phyloP scores from a whole-genome alignment of 1,140 invertebrate genomes.

The Varroa destructor region DNA sequence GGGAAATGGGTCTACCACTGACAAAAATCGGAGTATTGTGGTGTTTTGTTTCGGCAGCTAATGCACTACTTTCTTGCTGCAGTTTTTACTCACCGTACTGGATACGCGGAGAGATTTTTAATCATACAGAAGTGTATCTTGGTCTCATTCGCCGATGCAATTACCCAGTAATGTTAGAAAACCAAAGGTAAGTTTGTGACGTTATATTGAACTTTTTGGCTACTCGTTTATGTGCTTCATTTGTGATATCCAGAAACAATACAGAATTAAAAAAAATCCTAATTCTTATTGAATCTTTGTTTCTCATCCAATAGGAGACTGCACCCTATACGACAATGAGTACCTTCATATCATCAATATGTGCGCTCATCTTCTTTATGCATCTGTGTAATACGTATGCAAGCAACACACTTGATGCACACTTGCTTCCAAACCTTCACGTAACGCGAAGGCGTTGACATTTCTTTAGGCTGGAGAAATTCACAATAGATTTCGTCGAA shows the following conservation, averaged over 20 bases:
- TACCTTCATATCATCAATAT: too few relatives aligned
- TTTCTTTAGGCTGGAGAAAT: too few relatives aligned
- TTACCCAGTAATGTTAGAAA: constrained; percentile 17
- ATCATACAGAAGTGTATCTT: constrained; percentile 21
- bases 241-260: neutral
- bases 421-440: too few relatives aligned
- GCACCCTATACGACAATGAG: too few relatives aligned
- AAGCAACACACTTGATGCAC: too few relatives aligned
- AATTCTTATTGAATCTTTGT: too few relatives aligned
- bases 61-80: constrained; percentile 6
- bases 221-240: neutral
- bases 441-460: too few relatives aligned
- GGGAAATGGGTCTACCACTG: neutral
- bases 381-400: too few relatives aligned
- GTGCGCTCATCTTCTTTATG: too few relatives aligned
- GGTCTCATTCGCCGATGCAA: constrained; percentile 13
- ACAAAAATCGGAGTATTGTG: constrained; percentile 11
- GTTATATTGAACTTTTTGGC: neutral
- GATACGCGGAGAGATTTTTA: constrained; percentile 23
- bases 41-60: constrained; percentile 16
- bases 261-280: too few relatives aligned
- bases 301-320: too few relatives aligned
- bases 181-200: neutral
- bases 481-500: too few relatives aligned
- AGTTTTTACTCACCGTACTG: constrained; percentile 10